These are phyloP conservation scores for Python bivittatus DNA, from an alignment of 2,113 vertebrate genomes.

Conservation along the genomic window DNA sequence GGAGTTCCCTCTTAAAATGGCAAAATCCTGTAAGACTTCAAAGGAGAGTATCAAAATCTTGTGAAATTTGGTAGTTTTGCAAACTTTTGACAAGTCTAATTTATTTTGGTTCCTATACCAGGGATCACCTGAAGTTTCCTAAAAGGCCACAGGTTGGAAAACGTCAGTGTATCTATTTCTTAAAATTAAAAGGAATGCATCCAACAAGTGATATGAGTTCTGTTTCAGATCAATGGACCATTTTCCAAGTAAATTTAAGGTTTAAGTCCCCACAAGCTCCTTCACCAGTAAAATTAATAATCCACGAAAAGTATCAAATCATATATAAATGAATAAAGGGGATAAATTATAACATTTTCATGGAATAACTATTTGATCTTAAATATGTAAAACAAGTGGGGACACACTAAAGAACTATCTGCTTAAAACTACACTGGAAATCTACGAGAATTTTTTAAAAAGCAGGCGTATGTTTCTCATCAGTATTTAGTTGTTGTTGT, in stretches of 20 bases:
- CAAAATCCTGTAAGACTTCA: background rate
- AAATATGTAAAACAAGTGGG: background rate
- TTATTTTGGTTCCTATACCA: background rate
- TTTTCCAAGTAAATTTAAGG: background rate
- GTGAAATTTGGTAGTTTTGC: background rate
- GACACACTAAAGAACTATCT: background rate
- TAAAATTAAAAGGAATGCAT: background rate
- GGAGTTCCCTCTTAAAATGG: background rate
- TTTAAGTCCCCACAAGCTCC: background rate
- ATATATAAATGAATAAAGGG: background rate
- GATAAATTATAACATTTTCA: background rate
- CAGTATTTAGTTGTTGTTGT: background rate
- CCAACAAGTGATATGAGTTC: background rate
- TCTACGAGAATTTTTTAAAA: background rate
- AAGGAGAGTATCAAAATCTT: background rate
- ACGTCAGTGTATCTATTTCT: background rate
- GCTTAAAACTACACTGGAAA: background rate
- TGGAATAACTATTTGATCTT: background rate
- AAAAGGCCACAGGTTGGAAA: background rate
- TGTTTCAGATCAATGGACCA: background rate
- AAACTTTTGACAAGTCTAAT: background rate
- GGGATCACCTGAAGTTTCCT: background rate
- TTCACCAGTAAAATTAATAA: background rate
- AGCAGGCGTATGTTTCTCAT: background rate
- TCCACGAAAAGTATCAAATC: background rate